Base-by-base conservation (phyloP, 64 coral and sea anemone species). In the Acropora yongei region DNA sequence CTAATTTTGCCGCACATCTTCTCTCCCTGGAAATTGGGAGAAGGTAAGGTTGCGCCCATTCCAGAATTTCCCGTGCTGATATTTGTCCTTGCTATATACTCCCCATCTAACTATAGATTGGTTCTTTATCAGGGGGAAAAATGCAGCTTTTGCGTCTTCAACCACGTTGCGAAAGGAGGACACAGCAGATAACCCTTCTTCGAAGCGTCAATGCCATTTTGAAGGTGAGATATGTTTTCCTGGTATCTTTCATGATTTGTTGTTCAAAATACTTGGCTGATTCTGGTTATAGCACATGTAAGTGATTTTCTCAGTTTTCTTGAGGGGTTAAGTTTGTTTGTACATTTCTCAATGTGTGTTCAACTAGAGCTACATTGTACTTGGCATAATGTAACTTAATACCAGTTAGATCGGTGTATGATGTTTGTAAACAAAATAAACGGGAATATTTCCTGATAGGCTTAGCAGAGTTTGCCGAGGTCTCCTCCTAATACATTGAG, bases 341-440 rank as follows among this genome's bases (percentile, higher is more conserved):
- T 69, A 69, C 66, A 69, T 69, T 69, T 69, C 66, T 69, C 66
- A 69, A 69, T 69, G 66, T 69, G 66, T 55, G 51, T 55, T 55
- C 51, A 55, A 55, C 51, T 55, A 55, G 51, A 55, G 51, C 51
- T 55, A 55, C 51, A 55, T 55, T 55, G 51, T 55, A 55, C 51
- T 55, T 55, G 51, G 51, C 51, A 55, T 55, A 55, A 55, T 69
- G 66, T 69, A 69, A 69, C 66, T 12, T 69, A 69, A 14, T 69
- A 69, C 66, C 66, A 69, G 66, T 69, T 69, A 69, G 3, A 69
- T 69, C 66, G 66, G 13, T 69, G 66, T 69, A 69, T 69, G 66
- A 69, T 69, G 66, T 69, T 69, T 69, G 66, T 69, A 69, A 69
- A 69, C 66, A 69, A 69, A 69, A 69, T 69, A 6, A 69, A 69